These are phyloP conservation scores for Agelaius tricolor DNA, from an alignment of 2,113 vertebrate species.

Conservation along the genomic window DNA sequence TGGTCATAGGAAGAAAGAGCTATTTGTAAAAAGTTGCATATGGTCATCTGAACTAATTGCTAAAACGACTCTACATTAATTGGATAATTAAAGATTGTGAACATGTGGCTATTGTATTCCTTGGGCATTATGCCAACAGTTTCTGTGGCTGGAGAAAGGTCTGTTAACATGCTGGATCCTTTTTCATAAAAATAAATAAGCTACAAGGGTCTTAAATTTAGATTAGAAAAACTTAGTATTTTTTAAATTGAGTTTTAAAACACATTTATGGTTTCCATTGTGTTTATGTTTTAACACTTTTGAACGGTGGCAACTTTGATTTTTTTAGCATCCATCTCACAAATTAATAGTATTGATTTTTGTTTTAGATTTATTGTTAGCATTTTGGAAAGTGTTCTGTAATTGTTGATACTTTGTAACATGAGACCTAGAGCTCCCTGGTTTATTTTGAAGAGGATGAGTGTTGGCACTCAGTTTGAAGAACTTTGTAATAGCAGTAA, in stretches of 20 bases:
- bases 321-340: conserved; percentile 35
- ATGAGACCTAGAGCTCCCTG: conserved; percentile 4
- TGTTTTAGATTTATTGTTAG: conserved; percentile 60
- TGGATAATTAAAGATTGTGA: conserved; percentile 80
- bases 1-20: conserved; percentile 53
- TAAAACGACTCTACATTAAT: conserved; percentile 78
- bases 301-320: conserved; percentile 3
- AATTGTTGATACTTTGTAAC: conserved; percentile 43
- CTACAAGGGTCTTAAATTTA: conserved; percentile 50
- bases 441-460: conserved; percentile 36
- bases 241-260: conserved; percentile 73
- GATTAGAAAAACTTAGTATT: conserved; percentile 53
- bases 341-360: conserved; percentile 63
- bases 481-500: conserved; percentile 37
- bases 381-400: conserved; percentile 52
- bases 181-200: conserved; percentile 66
- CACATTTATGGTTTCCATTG: conserved; percentile 29
- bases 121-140: conserved; percentile 75
- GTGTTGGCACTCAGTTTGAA: conserved; percentile 36
- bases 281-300: conserved; percentile 69
- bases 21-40: conserved; percentile 70
- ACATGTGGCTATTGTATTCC: conserved; percentile 77
- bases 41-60: conserved; percentile 81
- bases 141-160: conserved; percentile 60
- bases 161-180: conserved; percentile 39